Evolutionary conservation across 92 coral and sea anemone species (phyloP).

Genomic region (Galaxea fascicularis): DNA sequence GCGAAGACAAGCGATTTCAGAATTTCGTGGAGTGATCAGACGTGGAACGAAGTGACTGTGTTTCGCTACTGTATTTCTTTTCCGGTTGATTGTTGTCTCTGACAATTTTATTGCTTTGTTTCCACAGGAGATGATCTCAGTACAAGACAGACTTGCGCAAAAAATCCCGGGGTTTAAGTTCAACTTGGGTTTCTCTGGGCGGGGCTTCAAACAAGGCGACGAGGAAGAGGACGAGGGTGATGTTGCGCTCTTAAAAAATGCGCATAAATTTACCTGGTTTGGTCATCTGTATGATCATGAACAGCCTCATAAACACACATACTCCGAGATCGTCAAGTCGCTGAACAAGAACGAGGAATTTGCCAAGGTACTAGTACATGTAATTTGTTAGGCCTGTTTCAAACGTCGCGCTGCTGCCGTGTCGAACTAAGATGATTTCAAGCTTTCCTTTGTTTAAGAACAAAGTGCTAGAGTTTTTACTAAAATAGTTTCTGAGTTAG

Average conservation of each 20-base stretch:
- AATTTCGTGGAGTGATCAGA: too few relatives aligned
- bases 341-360: constrained; percentile 85
- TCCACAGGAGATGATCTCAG: constrained; percentile 83
- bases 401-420: too few relatives aligned
- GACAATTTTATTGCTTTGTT: neutral
- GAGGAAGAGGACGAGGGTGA: constrained; percentile 93
- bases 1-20: too few relatives aligned
- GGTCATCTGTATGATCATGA: constrained; percentile 96
- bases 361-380: constrained; percentile 76
- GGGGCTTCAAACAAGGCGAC: constrained; percentile 82
- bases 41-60: too few relatives aligned
- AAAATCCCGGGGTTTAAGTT: constrained; percentile 92
- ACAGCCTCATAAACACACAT: constrained; percentile 87
- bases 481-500: too few relatives aligned
- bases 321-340: constrained; percentile 74
- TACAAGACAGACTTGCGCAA: constrained; percentile 77
- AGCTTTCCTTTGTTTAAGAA: too few relatives aligned
- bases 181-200: constrained; percentile 96
- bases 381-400: neutral
- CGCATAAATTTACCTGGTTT: constrained; percentile 93
- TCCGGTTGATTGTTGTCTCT: neutral
- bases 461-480: too few relatives aligned
- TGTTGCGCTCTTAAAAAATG: constrained; percentile 79
- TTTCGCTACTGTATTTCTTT: too few relatives aligned
- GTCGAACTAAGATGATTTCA: too few relatives aligned